A percentile compares a stretch with the other conserved stretches of the same genome.
Conservation (phyloP, 2,888 invertebrate species). For the Eristalis tenax region DNA sequence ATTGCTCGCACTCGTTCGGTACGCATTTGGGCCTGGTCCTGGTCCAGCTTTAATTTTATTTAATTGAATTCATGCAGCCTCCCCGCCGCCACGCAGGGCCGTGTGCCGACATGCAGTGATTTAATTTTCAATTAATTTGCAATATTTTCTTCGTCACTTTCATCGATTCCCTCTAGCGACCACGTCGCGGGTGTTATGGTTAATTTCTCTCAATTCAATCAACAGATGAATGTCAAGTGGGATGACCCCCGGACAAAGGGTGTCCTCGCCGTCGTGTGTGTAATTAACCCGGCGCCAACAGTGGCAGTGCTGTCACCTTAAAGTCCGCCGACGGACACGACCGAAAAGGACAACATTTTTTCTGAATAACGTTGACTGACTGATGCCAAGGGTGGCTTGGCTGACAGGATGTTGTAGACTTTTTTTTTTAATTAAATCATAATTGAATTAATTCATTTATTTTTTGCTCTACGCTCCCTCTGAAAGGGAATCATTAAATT, state of each 20-base stretch:
- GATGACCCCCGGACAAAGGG: slow-evolving; percentile 5
- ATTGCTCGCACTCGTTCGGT: slow-evolving; percentile 35
- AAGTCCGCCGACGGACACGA: background rate
- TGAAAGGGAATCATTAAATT: background rate
- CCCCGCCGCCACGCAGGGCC: background rate
- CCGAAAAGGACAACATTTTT: background rate
- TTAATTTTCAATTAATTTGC: slow-evolving; percentile 51
- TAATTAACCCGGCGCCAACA: slow-evolving; percentile 35
- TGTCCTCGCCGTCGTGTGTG: slow-evolving; percentile 6
- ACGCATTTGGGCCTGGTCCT: slow-evolving; percentile 27
- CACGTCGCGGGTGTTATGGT: slow-evolving; percentile 39
- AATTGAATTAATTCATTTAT: slow-evolving; percentile 1
- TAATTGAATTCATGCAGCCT: slow-evolving; percentile 56
- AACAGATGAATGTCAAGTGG: slow-evolving; percentile 56
- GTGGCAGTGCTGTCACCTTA: background rate
- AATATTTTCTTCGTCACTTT: slow-evolving; percentile 33
- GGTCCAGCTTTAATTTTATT: slow-evolving; percentile 52
- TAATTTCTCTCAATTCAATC: slow-evolving; percentile 56
- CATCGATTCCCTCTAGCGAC: slow-evolving; percentile 33
- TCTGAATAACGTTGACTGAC: background rate
- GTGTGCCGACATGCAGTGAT: slow-evolving; percentile 13
- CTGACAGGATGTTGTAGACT: background rate
- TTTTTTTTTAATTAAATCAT: slow-evolving; percentile 22
- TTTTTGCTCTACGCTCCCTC: background rate
- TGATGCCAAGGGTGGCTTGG: background rate